phyloP scores from a whole-genome alignment of 2,797 vertebrate genomes.

The Tauraco hartlaubi region DNA sequence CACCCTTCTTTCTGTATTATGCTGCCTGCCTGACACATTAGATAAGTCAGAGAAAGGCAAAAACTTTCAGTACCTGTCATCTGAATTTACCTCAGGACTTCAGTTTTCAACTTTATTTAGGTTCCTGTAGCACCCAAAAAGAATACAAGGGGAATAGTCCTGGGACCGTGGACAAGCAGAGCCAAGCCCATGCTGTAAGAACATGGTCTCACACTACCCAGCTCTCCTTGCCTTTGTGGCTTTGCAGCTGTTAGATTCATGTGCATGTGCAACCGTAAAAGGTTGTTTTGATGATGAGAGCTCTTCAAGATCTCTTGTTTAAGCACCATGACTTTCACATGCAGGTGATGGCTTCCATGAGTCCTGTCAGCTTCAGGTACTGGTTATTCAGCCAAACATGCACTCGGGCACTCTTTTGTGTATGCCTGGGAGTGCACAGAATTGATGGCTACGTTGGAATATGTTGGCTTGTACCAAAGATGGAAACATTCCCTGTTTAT shows the following conservation, averaged over 20 bases:
- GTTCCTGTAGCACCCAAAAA: not conserved
- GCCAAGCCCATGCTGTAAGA: not conserved
- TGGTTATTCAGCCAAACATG: not conserved
- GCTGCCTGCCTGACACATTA: not conserved
- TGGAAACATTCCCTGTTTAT: not conserved
- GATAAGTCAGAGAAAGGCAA: not conserved
- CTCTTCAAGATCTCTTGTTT: not conserved
- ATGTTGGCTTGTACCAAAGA: not conserved
- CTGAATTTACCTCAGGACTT: not conserved
- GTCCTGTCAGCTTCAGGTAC: not conserved
- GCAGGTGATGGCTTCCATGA: not conserved
- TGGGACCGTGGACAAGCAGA: not conserved
- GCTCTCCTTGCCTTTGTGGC: not conserved
- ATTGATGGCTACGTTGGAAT: not conserved
- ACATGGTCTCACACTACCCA: rapidly evolving
- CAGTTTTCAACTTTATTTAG: not conserved
- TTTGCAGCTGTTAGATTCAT: not conserved
- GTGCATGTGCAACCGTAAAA: not conserved
- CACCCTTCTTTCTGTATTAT: not conserved
- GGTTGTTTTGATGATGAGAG: not conserved
- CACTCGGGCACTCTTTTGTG: rapidly evolving
- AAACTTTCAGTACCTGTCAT: not conserved
- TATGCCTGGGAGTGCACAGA: not conserved
- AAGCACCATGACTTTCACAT: not conserved
- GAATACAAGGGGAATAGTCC: not conserved